These are phyloP conservation scores for Trissolcus japonicus DNA, from an alignment of 2,888 invertebrate genomes.

Conservation along the genomic window DNA sequence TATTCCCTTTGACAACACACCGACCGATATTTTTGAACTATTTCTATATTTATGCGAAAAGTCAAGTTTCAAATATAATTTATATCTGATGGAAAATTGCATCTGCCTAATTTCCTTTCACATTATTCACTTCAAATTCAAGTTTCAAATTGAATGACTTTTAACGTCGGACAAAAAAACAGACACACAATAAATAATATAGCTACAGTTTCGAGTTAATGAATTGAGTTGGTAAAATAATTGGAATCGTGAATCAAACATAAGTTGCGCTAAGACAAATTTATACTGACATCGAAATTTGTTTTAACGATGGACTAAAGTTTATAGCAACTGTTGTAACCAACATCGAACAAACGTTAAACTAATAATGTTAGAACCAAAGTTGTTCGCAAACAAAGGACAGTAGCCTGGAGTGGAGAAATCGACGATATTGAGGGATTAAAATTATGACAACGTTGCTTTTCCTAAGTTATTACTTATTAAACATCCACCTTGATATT, in stretches of 20 bases:
- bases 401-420: neutral
- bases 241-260: neutral
- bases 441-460: slow-evolving; percentile 2
- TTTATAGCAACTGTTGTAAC: slow-evolving; percentile 21
- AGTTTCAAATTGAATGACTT: no score
- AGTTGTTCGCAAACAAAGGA: slow-evolving; percentile 1
- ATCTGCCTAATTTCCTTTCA: no score
- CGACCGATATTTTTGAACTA: no score
- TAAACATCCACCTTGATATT: neutral
- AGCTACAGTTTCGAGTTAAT: neutral
- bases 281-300: slow-evolving; percentile 8
- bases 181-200: neutral
- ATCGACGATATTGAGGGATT: slow-evolving; percentile 1
- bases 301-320: slow-evolving; percentile 17
- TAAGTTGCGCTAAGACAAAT: neutral
- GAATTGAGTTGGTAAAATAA: neutral
- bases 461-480: neutral
- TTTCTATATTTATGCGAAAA: no score
- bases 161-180: neutral
- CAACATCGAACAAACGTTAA: slow-evolving; percentile 15
- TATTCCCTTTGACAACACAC: no score
- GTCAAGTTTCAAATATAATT: no score
- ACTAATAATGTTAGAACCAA: slow-evolving; percentile 28
- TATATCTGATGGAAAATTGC: no score
- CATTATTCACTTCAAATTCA: no score